These are phyloP conservation scores for Eclectus roratus DNA, from an alignment of 2,113 vertebrate species.

Conservation along the genomic window DNA sequence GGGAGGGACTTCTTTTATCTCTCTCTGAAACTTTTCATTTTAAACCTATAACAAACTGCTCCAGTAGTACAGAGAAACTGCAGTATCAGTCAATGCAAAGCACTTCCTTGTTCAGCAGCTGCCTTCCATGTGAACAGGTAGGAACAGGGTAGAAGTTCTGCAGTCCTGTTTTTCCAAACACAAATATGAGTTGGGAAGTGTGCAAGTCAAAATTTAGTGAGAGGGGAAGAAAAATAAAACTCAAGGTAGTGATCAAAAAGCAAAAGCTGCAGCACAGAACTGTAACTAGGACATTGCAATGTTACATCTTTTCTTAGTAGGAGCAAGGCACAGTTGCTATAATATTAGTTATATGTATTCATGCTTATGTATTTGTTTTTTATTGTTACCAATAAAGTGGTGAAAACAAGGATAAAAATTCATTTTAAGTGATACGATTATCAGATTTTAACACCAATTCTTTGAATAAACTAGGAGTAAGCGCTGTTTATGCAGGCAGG, in stretches of 20 bases:
- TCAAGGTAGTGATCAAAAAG: not conserved
- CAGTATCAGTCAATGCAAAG: not conserved
- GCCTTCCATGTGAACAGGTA: not conserved
- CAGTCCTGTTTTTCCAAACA: not conserved
- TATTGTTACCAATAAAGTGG: not conserved
- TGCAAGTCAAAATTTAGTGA: not conserved
- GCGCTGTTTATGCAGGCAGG: not conserved
- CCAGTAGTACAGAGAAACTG: not conserved
- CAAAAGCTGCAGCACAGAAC: not conserved
- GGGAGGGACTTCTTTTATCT: not conserved
- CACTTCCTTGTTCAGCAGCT: not conserved
- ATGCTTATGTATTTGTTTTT: not conserved
- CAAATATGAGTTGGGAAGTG: not conserved
- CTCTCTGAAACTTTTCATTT: not conserved
- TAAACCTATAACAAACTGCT: not conserved
- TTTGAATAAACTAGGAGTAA: not conserved
- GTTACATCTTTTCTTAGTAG: not conserved
- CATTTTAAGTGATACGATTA: not conserved
- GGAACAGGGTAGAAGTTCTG: not conserved
- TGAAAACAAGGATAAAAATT: not conserved
- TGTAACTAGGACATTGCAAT: not conserved
- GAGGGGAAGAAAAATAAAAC: accelerated
- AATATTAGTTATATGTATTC: not conserved
- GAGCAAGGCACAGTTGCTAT: not conserved
- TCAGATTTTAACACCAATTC: not conserved